Base-by-base conservation (phyloP, 2,797 vertebrate species). In the Botia kubotai region DNA sequence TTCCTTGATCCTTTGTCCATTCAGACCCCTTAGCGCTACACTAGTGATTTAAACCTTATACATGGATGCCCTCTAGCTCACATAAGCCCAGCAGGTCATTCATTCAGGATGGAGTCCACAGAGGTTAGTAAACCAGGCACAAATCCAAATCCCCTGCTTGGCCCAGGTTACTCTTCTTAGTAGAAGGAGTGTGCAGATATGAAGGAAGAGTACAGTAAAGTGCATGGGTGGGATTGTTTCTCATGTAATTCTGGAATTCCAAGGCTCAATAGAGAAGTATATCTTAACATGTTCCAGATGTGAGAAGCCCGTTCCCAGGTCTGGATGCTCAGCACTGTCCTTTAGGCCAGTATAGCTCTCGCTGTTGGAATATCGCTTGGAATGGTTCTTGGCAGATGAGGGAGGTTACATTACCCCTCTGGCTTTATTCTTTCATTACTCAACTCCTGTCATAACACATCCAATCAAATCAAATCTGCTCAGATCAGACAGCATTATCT, bases 241-340 rank as follows among this genome's bases (percentile, higher is more conserved):
- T 87, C 50, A 72, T 87, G 77, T 89, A 67, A 69, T 81, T 84
- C 80, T 85, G 85, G 86, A 57, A 68, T 81, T 85, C 81, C 46
- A 71, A 84, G 26, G 77, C 82, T 79, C 85, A 86, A 80, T 89
- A 88, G 89, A 86, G 86, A 87, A 87, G 88, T 86, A 82, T 69
- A 65, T 68, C 53, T 66, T 88, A 87, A 91, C 87, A 77, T 21
- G 7, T 89, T 91, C 90, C 92, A 91, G 91, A 91, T 92, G 91
- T 80, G 53, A 50, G 33, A 70, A 60, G 48, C 76, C 72, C 58
- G 4, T 73, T 82, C 50, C 33, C 52, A 33, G 77, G 75, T 71
- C 76, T 81, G 53, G 75, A 81, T 80, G 85, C 82, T 58, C 86
- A 72, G 66, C 77, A 83, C 86, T 87, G 85, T 88, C 85, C 88